Base-by-base conservation (phyloP, 1,140 invertebrate species). In the Monochamus saltuarius region DNA sequence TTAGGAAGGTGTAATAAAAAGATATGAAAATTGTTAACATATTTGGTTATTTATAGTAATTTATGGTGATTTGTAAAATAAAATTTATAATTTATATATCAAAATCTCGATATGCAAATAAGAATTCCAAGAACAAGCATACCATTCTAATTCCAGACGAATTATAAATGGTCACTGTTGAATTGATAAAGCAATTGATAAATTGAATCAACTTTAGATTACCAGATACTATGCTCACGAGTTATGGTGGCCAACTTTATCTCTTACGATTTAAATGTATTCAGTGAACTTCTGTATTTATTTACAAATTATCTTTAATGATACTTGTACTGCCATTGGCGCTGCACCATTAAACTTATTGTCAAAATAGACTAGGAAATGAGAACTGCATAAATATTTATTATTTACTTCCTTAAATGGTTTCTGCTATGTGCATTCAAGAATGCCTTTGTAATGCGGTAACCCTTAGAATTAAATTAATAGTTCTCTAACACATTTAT, bases 111-210 rank as follows among this genome's bases (percentile, higher is more conserved):
- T 64, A 64, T 64, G 61, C 38, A 64, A 64, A 64, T 63, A 36
- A 51, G 35, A 34, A 19, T 53, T 34, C 19, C 34, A 43, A 22
- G 40, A 35, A 29, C 22, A 46, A 58, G 59, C 49, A 51, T 51
- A 53, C 45, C 45, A 59, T 64, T 55, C 61, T 46, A 49, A 61
- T 57, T 64, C 58, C 38, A 54, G 55, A 56, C 52, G 55, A 58
- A 56, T 61, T 59, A 61, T 65, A 65, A 65, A 65, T 61, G 59
- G 58, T 40, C 50, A 53, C 54, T 51, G 58, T 61, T 65, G 59
- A 55, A 65, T 65, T 61, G 59, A 65, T 61, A 65, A 65, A 57
- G 63, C 54, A 49, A 65, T 65, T 65, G 63, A 65, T 65, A 65
- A 65, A 65, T 65, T 60, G 52, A 54, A 59, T 61, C 51, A 59